These are phyloP conservation scores for Lethenteron camtschaticum DNA, from an alignment of 2,113 vertebrate species.

Conservation along the genomic window DNA sequence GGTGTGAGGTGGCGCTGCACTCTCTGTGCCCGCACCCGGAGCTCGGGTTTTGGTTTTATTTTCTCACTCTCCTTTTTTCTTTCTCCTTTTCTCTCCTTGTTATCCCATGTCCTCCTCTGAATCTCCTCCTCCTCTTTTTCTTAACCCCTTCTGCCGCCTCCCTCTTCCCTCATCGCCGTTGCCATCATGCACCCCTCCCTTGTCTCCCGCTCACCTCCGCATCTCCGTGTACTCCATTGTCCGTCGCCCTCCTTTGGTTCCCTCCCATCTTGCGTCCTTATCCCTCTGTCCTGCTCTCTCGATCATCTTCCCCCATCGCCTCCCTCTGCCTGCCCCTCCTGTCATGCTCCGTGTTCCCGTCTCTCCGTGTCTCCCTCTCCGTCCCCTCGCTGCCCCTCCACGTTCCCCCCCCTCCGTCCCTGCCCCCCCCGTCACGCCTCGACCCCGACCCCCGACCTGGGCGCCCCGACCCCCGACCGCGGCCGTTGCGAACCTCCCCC, in stretches of 20 bases:
- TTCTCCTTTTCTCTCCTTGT: background rate
- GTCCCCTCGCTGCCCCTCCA: background rate
- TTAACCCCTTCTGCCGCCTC: background rate
- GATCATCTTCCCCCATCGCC: background rate
- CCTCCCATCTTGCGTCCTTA: background rate
- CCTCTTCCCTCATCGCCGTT: background rate
- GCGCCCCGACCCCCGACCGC: background rate
- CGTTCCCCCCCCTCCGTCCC: background rate
- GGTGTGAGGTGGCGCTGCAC: no score
- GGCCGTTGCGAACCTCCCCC: conserved; percentile 22
- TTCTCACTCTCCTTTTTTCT: no score
- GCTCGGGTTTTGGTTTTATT: no score
- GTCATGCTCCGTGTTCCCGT: background rate
- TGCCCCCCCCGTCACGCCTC: background rate
- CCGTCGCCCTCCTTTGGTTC: background rate
- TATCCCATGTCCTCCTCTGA: background rate
- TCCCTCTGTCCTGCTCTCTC: background rate
- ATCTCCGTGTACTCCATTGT: background rate
- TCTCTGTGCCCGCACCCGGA: no score
- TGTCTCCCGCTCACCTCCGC: background rate
- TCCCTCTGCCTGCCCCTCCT: background rate
- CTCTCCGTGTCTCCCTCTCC: no score
- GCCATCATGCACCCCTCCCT: background rate
- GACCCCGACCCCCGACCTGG: no score
- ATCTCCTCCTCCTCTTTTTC: background rate